Evolutionary conservation across 2,113 vertebrate genomes (phyloP), one percentile per base, ranked within the genome.

Genomic region (Hirundichthys speculiger): DNA sequence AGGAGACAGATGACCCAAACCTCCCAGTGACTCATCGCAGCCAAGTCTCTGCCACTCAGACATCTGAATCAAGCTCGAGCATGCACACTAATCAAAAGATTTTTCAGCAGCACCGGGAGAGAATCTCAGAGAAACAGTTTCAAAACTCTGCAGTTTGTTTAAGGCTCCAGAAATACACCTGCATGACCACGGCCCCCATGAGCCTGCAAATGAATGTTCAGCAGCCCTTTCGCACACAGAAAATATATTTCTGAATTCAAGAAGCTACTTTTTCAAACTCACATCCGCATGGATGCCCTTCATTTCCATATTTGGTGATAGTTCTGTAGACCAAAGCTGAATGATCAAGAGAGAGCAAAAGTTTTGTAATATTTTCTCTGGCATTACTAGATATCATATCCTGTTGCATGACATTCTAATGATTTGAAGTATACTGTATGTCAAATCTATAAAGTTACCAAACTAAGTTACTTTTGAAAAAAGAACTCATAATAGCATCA

Each of bases 271-370:
- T 64, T 71, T 64, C 21, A 69, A 73, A 64, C 42, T 50, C 67
- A n/a, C n/a, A n/a, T n/a, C n/a, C n/a, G n/a, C n/a, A n/a, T 15
- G 5, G 16, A 57, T 40, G 7, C 3, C 38, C 41, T 58, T 58
- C 56, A 70, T 54, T 55, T 55, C 39, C 42, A 47, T 71, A 51
- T 66, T 27, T 51, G 52, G 56, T 75, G 67, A 78, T 6, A 24
- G 12, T 66, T 75, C 43, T 15, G 0, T 21, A 24, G 57, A 67
- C 30, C 53, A 42, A 52, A 45, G 55, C 15, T 18, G 52, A 82
- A 71, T 64, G 59, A 64, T 55, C 16, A 57, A 19, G 43, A 63
- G 55, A 64, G 59, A 64, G 51, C 12, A 54, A 20, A 43, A 59
- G 50, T 61, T 57, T 54, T 39, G 49, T 60, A 60, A 70, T 15